Conservation (phyloP, 2,888 invertebrate species). For the Sinhomidia bicolor region DNA sequence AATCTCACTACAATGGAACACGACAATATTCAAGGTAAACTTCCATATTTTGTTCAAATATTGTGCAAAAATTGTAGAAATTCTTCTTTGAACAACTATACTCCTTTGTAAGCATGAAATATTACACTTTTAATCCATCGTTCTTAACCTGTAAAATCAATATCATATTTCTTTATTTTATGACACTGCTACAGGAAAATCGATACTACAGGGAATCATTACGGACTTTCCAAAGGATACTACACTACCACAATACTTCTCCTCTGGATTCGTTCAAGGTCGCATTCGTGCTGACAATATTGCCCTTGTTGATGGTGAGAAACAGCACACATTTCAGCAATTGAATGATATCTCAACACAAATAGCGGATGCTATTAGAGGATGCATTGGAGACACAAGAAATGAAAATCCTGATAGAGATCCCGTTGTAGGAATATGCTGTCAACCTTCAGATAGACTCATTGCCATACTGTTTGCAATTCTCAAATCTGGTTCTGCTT, state of each 20-base stretch:
- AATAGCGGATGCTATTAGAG: slow-evolving; percentile 36
- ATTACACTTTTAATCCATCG: neutral
- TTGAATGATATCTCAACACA: slow-evolving; percentile 56
- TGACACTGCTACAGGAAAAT: neutral
- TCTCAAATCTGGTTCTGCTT: slow-evolving; percentile 92
- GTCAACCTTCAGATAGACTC: slow-evolving; percentile 88
- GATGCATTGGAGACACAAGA: neutral
- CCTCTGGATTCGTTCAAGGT: slow-evolving; percentile 45
- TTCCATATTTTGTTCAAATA: too few species aligned
- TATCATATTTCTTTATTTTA: neutral
- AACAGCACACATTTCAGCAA: slow-evolving; percentile 35
- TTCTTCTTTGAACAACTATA: too few species aligned
- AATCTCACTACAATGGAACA: too few species aligned
- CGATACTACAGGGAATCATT: neutral
- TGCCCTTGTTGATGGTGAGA: slow-evolving; percentile 65
- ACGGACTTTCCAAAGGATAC: neutral
- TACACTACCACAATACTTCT: slow-evolving; percentile 60
- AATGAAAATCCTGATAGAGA: slow-evolving; percentile 86
- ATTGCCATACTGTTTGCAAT: slow-evolving; percentile 87
- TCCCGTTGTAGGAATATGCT: slow-evolving; percentile 89
- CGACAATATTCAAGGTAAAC: too few species aligned
- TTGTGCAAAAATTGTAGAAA: too few species aligned
- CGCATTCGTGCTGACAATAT: slow-evolving; percentile 53
- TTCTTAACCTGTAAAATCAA: too few species aligned
- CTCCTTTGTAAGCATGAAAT: too few species aligned